Conservation (phyloP, 2,113 vertebrate genomes). For the Leptocoma aspasia region DNA sequence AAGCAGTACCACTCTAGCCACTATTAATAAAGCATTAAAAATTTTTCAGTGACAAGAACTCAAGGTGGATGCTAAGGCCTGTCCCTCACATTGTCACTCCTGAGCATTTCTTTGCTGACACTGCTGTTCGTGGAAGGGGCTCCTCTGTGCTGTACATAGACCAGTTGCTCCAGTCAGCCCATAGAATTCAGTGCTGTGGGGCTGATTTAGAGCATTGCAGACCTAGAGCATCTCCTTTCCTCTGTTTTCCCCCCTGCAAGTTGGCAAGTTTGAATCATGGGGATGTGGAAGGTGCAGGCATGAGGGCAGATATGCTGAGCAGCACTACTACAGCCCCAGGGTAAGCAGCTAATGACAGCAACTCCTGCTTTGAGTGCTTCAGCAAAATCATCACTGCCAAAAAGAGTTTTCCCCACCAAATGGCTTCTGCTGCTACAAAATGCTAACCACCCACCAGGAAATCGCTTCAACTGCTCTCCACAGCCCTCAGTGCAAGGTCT, state of each 20-base stretch:
- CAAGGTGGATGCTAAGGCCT: neutral
- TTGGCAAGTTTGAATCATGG: fast-evolving
- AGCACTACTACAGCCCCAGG: neutral
- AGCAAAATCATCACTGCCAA: neutral
- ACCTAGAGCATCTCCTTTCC: neutral
- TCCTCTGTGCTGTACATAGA: neutral
- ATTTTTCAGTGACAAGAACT: neutral
- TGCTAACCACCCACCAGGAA: neutral
- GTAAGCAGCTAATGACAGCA: neutral
- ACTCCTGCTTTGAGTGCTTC: neutral
- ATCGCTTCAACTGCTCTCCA: neutral
- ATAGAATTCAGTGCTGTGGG: neutral
- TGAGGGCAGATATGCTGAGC: neutral
- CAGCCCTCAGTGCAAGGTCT: neutral
- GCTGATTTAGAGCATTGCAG: neutral
- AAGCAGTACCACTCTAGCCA: neutral
- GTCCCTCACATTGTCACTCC: neutral
- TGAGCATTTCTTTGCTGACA: neutral
- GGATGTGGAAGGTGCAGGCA: neutral
- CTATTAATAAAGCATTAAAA: neutral
- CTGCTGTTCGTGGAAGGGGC: neutral
- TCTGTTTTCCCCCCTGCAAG: neutral
- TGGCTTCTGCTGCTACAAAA: neutral
- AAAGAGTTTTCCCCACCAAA: neutral
- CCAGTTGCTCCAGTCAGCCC: neutral